phyloP scores from a whole-genome alignment of 2,113 vertebrate genomes.

The Saguinus imperator region DNA sequence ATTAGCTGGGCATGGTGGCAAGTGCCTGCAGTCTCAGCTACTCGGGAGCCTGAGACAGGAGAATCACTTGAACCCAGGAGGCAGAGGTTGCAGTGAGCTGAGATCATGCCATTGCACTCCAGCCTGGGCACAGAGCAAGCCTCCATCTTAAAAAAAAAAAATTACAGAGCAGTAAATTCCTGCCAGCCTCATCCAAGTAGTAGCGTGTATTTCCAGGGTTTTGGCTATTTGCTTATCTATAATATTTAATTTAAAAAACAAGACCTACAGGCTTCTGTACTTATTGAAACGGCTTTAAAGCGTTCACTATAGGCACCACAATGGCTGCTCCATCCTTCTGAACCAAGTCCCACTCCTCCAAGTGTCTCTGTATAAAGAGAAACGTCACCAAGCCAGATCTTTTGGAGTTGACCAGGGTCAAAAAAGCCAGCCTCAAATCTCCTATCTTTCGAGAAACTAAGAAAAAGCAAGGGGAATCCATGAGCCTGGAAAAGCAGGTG shows the following conservation, averaged over 20 bases:
- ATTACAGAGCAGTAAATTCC: accelerated
- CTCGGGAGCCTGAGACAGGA: too few species aligned
- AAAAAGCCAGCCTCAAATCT: neutral
- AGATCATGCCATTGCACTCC: too few species aligned
- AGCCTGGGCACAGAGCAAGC: too few species aligned
- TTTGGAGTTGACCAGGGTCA: neutral
- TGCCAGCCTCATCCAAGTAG: neutral
- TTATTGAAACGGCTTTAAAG: neutral
- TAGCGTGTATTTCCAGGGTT: accelerated
- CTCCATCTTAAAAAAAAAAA: too few species aligned
- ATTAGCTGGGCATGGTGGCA: too few species aligned
- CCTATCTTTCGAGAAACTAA: neutral
- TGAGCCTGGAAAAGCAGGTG: neutral
- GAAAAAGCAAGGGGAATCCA: neutral
- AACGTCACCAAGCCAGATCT: accelerated
- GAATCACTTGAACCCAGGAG: too few species aligned
- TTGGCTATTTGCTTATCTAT: neutral
- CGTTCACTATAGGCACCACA: accelerated
- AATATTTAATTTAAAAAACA: neutral
- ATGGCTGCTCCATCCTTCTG: neutral
- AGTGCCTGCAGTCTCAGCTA: too few species aligned
- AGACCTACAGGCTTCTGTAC: neutral
- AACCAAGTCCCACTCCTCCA: accelerated
- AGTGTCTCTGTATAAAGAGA: neutral
- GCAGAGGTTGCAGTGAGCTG: too few species aligned